Evolutionary conservation across 1,140 invertebrate species (phyloP).

Genomic region (Leptinotarsa texana): DNA sequence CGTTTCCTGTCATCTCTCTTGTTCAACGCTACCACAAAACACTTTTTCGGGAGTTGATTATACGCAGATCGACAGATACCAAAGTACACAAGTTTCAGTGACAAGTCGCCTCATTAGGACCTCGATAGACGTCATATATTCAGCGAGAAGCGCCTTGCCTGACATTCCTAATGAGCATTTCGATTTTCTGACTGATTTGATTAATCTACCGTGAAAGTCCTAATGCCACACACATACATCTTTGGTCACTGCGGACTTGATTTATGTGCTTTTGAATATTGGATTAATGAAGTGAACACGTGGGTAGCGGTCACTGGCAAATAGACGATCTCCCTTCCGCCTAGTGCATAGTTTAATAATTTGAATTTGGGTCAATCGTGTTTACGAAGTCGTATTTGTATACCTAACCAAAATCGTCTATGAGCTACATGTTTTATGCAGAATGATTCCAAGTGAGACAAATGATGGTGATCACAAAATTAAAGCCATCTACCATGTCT

Average conservation of each 20-base stretch:
- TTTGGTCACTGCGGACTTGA: slow-evolving; percentile 1
- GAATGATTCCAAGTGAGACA: no score
- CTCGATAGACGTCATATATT: background rate
- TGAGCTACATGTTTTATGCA: no score
- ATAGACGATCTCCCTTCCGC: no score
- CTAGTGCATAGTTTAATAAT: no score
- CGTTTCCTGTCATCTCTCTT: no score
- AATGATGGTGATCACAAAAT: no score
- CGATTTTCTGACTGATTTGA: slow-evolving; percentile 8
- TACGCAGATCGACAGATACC: background rate
- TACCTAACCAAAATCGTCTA: no score
- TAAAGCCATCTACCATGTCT: no score
- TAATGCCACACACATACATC: slow-evolving; percentile 8
- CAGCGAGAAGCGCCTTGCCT: background rate
- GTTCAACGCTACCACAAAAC: background rate
- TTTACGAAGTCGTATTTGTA: no score
- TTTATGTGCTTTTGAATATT: slow-evolving; percentile 6
- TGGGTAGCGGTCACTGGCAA: background rate
- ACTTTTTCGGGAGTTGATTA: slow-evolving; percentile 8
- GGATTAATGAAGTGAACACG: slow-evolving; percentile 8
- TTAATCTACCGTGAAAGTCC: slow-evolving; percentile 2
- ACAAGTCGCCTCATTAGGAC: slow-evolving; percentile 7
- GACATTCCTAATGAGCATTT: slow-evolving; percentile 6
- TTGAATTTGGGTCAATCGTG: no score
- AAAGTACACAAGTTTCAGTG: background rate